These are phyloP conservation scores for Malurus splendens DNA, from an alignment of 2,797 vertebrate genomes.

Conservation along the genomic window DNA sequence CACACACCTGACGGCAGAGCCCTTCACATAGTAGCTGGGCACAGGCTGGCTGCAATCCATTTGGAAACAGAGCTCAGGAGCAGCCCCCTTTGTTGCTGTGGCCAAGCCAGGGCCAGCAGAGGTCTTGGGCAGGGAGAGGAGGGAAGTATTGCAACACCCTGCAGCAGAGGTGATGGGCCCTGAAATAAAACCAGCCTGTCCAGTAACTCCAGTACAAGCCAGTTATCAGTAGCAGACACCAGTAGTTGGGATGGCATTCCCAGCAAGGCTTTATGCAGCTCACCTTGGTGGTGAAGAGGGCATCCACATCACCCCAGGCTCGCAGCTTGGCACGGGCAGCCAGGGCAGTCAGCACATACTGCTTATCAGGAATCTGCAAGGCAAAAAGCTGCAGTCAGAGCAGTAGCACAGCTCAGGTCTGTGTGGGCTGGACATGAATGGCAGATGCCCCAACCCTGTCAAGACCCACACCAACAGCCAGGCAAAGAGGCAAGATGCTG, in stretches of 20 bases:
- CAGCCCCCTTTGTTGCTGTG: neutral
- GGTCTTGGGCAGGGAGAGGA: neutral
- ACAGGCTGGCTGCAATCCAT: neutral
- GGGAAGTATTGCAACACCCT: neutral
- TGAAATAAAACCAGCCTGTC: neutral
- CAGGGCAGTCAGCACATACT: constrained; percentile 87
- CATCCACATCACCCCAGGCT: constrained; percentile 91
- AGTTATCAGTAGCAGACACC: neutral
- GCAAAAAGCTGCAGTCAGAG: constrained; percentile 8
- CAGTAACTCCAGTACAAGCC: neutral
- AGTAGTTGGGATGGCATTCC: neutral
- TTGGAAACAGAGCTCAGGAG: neutral
- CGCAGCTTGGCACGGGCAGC: constrained; percentile 89
- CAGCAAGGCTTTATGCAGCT: neutral
- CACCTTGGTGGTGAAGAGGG: constrained; percentile 87
- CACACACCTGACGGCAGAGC: neutral
- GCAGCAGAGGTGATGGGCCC: neutral
- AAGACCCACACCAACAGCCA: neutral
- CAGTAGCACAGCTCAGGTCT: neutral
- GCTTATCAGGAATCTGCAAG: constrained; percentile 90
- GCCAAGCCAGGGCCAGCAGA: neutral
- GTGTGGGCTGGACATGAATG: neutral
- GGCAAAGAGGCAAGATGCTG: neutral
- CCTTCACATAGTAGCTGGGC: neutral
- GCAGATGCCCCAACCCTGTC: neutral